These are phyloP conservation scores for Hippocampus guttulatus DNA, from an alignment of 2,113 vertebrate genomes.

Conservation along the genomic window DNA sequence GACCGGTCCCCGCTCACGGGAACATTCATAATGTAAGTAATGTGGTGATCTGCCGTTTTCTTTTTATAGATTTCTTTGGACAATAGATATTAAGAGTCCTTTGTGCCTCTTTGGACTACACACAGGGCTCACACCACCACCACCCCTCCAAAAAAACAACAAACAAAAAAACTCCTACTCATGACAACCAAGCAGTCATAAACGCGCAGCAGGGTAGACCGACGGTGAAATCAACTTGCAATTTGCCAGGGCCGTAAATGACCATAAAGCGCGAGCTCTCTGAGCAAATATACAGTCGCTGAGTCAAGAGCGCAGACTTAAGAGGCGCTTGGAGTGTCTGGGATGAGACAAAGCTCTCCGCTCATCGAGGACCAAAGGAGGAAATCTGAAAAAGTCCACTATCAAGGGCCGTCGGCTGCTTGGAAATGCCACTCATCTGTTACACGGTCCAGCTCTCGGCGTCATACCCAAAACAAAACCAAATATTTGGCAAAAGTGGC, in stretches of 20 bases:
- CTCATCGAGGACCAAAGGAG: constrained; percentile 25
- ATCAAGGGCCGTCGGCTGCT: constrained; percentile 26
- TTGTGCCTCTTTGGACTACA: constrained; percentile 23
- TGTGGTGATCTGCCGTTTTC: neutral
- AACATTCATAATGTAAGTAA: neutral
- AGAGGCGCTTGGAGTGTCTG: constrained; percentile 43
- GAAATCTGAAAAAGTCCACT: constrained; percentile 31
- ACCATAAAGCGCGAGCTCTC: constrained; percentile 45
- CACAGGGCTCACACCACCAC: constrained; percentile 4
- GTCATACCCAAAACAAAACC: neutral
- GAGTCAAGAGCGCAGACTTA: constrained; percentile 40
- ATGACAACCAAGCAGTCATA: constrained; percentile 29
- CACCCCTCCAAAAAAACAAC: neutral
- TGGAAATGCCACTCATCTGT: neutral
- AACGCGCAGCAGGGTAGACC: constrained; percentile 16
- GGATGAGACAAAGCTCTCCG: constrained; percentile 46
- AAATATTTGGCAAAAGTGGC: neutral
- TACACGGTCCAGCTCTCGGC: neutral
- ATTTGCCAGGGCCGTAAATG: constrained; percentile 51
- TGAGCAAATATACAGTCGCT: constrained; percentile 46
- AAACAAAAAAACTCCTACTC: constrained; percentile 24
- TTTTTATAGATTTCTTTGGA: constrained; percentile 1
- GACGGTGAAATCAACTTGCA: constrained; percentile 43
- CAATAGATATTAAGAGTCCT: constrained; percentile 2
- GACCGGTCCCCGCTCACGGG: neutral